Base-by-base conservation (phyloP, 1,140 invertebrate species). In the Cydia strobilella region DNA sequence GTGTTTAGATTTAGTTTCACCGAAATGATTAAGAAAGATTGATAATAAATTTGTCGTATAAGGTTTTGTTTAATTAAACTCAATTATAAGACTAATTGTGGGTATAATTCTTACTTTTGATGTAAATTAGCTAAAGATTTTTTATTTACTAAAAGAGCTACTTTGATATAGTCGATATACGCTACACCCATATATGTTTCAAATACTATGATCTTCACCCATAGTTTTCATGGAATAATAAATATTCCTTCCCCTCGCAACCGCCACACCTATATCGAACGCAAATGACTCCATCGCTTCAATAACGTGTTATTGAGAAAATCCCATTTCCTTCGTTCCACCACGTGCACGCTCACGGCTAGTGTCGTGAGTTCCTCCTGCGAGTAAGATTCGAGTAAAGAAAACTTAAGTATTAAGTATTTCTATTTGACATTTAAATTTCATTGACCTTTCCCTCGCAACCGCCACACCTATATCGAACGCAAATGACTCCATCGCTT, bases 221-320 rank as follows among this genome's bases (percentile, higher is more conserved):
- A 59, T 59, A 59, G 9, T 23, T 59, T 59, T 59, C 54, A 23
- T 20, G 18, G 20, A 23, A 23, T 20, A 54, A 54, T 4, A 18
- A 54, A 54, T 48, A n/a, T 54, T 20, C 15, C 51, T 48, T 51
- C 45, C 15, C 45, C 51, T 59, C 51, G 54, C 54, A 23, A 59
- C 54, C 20, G 35, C 35, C 35, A 3, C 20, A 51, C 54, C 54
- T 59, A 23, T 59, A 59, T 59, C 54, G 54, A 20, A 59, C 54
- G 54, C 54, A 59, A 59, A 59, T 59, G 54, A 59, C 54, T 59
- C 54, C 54, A 59, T 59, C 54, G 20, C 54, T 59, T 12, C 54
- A 59, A 59, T 59, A 59, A 59, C 54, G 54, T 59, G 54, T 59
- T 59, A 59, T 59, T 59, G 54, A 59, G 54, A 59, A 59, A 59